These are phyloP conservation scores for Archivesica marissinica DNA, from an alignment of 1,140 invertebrate species.

Conservation along the genomic window DNA sequence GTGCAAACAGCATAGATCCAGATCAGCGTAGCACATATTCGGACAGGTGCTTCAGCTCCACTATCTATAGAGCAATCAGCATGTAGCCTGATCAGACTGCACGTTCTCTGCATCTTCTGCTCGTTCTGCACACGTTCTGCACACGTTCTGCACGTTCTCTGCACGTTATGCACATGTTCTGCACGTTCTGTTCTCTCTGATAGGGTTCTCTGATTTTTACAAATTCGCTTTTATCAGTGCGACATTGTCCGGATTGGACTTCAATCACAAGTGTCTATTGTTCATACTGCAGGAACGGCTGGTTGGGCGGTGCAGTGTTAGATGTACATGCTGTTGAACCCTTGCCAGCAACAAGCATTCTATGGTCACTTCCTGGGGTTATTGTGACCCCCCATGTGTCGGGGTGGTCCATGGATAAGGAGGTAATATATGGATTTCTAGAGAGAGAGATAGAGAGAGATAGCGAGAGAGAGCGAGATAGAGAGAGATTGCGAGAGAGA, in stretches of 20 bases:
- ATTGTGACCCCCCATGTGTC: constrained; percentile 87
- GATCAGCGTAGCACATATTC: too few species aligned
- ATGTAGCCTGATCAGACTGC: too few species aligned
- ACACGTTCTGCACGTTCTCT: not conserved
- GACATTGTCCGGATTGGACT: too few species aligned
- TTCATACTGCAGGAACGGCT: constrained; percentile 75
- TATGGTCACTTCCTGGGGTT: constrained; percentile 86
- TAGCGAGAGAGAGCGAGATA: too few species aligned
- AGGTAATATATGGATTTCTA: too few species aligned
- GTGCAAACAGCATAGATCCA: too few species aligned
- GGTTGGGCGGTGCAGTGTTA: constrained; percentile 86
- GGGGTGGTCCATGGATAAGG: constrained; percentile 60
- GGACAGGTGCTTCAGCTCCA: too few species aligned
- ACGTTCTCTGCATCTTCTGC: too few species aligned
- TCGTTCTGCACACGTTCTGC: not conserved
- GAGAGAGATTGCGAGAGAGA: too few species aligned
- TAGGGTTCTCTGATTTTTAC: not conserved
- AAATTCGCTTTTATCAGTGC: not conserved
- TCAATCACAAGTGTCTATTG: not conserved
- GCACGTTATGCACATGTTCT: not conserved
- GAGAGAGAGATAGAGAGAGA: too few species aligned
- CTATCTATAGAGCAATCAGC: too few species aligned
- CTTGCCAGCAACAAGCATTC: constrained; percentile 83
- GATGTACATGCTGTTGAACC: constrained; percentile 87
- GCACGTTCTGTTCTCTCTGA: not conserved